Evolutionary conservation across 1,140 invertebrate species (phyloP).

Genomic region (Sesamia nonagrioides): DNA sequence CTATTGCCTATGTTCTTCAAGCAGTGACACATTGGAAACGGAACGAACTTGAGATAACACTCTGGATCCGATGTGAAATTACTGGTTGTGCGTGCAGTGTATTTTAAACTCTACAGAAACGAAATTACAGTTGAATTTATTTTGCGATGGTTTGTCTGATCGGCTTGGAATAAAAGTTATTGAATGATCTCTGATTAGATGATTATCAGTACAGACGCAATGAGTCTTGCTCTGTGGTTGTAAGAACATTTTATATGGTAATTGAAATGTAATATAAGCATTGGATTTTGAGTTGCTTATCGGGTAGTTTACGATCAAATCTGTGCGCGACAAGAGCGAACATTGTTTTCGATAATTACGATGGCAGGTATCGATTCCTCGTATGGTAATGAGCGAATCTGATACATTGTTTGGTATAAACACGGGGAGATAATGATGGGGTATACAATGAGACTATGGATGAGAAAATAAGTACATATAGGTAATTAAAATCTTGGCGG

Average conservation of each 20-base stretch:
- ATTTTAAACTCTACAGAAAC: conserved; percentile 64
- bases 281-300: conserved; percentile 79
- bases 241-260: conserved; percentile 83
- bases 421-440: conserved; percentile 34
- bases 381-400: conserved; percentile 72
- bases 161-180: conserved; percentile 80
- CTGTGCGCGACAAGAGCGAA: conserved; percentile 44
- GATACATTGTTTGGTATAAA: conserved; percentile 45
- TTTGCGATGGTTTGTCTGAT: conserved; percentile 52
- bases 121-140: conserved; percentile 55
- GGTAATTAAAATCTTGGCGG: conserved; percentile 18
- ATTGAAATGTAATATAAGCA: conserved; percentile 85
- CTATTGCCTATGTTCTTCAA: conserved; percentile 54
- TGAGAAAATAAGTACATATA: background rate
- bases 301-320: conserved; percentile 71
- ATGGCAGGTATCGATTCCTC: conserved; percentile 77
- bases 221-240: conserved; percentile 66
- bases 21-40: conserved; percentile 68
- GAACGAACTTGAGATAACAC: conserved; percentile 74
- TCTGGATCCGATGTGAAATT: conserved; percentile 70
- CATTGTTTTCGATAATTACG: conserved; percentile 68
- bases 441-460: conserved; percentile 26
- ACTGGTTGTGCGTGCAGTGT: conserved; percentile 51
- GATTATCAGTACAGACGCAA: conserved; percentile 77
- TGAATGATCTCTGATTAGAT: conserved; percentile 85